Evolutionary conservation across 2,888 invertebrate genomes (phyloP).

Genomic region (Gandaritis pyraliata): DNA sequence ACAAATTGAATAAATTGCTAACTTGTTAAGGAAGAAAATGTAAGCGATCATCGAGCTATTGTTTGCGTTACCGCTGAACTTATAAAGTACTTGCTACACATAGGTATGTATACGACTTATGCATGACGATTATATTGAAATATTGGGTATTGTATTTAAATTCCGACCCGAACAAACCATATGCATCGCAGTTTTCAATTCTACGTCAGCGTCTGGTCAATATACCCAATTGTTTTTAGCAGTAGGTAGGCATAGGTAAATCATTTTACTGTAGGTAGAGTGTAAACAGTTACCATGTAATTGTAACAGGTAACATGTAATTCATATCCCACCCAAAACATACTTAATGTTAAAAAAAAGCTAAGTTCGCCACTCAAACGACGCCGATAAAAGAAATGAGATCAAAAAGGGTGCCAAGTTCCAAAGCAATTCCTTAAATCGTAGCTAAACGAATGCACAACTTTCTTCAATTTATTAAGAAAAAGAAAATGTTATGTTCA

Average conservation of each 20-base stretch:
- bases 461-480: too few species aligned
- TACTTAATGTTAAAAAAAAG: too few species aligned
- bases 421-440: too few species aligned
- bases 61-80: not conserved
- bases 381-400: too few species aligned
- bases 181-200: conserved; percentile 9
- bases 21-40: conserved; percentile 16
- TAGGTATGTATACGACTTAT: not conserved
- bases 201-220: not conserved
- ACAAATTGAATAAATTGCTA: conserved; percentile 13
- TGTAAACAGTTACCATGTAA: not conserved
- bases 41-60: conserved; percentile 9
- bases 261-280: not conserved
- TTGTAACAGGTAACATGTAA: not conserved
- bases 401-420: too few species aligned
- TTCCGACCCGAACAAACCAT: conserved; percentile 44
- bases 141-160: conserved; percentile 58
- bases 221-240: not conserved
- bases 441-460: too few species aligned
- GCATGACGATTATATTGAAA: conserved; percentile 41
- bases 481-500: too few species aligned
- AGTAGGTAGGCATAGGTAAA: not conserved
- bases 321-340: too few species aligned
- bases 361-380: too few species aligned
- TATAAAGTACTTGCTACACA: not conserved